Percentiles rank a stretch among this genome's conserved stretches.
These are phyloP conservation scores for Balaenoptera acutorostrata DNA, from an alignment of 2,113 vertebrate genomes.

Conservation along the genomic window DNA sequence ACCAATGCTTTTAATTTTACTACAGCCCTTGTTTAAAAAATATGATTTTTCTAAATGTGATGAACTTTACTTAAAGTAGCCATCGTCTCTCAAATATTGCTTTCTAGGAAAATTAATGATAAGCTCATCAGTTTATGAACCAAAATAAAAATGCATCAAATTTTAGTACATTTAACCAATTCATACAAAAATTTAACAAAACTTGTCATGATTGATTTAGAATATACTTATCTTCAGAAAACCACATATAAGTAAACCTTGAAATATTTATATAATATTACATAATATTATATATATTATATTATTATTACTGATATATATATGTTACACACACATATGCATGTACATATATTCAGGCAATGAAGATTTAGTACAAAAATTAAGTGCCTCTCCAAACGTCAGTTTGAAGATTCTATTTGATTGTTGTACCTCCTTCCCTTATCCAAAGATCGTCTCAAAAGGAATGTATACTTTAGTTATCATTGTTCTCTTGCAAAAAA, in stretches of 20 bases:
- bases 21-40: not conserved
- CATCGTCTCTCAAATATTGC: not conserved
- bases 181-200: not conserved
- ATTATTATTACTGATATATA: too few species aligned
- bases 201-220: not conserved
- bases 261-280: not conserved
- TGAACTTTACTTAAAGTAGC: not conserved
- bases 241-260: not conserved
- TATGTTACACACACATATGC: not conserved
- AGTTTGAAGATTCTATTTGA: not conserved
- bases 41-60: constrained; percentile 3
- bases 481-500: not conserved
- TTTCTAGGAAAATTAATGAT: not conserved
- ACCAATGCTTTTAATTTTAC: not conserved
- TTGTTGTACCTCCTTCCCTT: not conserved
- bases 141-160: not conserved
- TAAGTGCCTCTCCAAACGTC: not conserved
- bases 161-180: not conserved
- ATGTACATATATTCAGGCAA: not conserved
- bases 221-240: not conserved
- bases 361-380: not conserved
- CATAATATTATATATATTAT: not conserved
- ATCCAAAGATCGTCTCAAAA: not conserved
- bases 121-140: not conserved
- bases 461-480: not conserved